A percentile compares a stretch with the other conserved stretches of the same genome.
These are phyloP conservation scores for Lasius fuliginosus DNA, from an alignment of 2,888 invertebrate genomes.

Conservation along the genomic window DNA sequence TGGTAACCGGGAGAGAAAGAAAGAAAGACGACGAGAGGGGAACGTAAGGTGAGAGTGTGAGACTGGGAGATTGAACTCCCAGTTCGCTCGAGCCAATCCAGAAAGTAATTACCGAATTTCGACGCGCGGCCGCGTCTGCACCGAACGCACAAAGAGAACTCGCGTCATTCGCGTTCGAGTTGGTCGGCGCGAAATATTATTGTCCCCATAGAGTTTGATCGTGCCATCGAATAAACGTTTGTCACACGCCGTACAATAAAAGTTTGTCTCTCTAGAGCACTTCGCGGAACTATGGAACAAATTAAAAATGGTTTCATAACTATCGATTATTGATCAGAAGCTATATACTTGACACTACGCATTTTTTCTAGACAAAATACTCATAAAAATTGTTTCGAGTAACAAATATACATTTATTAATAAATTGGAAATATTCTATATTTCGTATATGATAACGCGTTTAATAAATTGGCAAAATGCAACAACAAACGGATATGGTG, in stretches of 20 bases:
- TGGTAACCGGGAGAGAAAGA: constrained; percentile 25
- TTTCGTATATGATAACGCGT: background rate
- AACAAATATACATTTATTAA: background rate
- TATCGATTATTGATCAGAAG: constrained; percentile 41
- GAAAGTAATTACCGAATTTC: constrained; percentile 82
- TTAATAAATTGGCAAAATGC: constrained; percentile 10
- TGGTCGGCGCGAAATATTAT: constrained; percentile 53
- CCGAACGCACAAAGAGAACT: constrained; percentile 63
- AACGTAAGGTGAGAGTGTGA: constrained; percentile 50
- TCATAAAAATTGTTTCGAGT: constrained; percentile 15
- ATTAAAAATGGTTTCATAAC: constrained; percentile 50
- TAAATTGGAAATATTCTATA: background rate
- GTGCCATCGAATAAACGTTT: constrained; percentile 53
- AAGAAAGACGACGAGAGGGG: constrained; percentile 22
- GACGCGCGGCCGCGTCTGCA: constrained; percentile 64
- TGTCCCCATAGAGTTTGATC: constrained; percentile 50
- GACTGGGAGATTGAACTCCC: constrained; percentile 72
- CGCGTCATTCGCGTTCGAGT: constrained; percentile 53
- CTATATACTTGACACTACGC: background rate
- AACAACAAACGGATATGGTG: background rate
- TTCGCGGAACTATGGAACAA: constrained; percentile 39
- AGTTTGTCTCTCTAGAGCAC: constrained; percentile 47
- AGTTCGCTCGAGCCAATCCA: constrained; percentile 76
- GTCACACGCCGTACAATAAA: constrained; percentile 49
- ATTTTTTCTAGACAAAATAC: background rate